Conservation (phyloP, 2,888 invertebrate genomes). For the Antheraea yamamai region DNA sequence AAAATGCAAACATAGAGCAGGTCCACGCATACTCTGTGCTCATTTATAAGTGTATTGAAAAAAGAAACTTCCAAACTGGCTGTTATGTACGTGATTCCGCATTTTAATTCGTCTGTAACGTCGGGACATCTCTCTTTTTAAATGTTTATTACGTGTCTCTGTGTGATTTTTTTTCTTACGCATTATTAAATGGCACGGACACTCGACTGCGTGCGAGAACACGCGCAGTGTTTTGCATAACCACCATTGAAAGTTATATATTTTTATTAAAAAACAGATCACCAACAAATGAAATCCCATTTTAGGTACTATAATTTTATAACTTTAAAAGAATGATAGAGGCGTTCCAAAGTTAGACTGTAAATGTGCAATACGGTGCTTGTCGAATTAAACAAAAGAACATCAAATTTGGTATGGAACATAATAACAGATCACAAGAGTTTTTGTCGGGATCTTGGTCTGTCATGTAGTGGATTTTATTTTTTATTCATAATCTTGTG, state of each 20-base stretch:
- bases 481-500: too few relatives aligned
- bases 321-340: too few relatives aligned
- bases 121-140: slow-evolving; percentile 65
- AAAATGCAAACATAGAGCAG: slow-evolving; percentile 43
- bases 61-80: slow-evolving; percentile 60
- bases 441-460: too few relatives aligned
- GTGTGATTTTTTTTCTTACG: slow-evolving; percentile 46
- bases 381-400: too few relatives aligned
- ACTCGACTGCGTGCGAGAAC: slow-evolving; percentile 51
- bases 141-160: slow-evolving; percentile 59
- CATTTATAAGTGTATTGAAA: slow-evolving; percentile 70
- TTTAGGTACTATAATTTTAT: too few relatives aligned
- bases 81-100: slow-evolving; percentile 78
- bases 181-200: slow-evolving; percentile 50
- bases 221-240: slow-evolving; percentile 48
- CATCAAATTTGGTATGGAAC: too few relatives aligned
- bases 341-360: too few relatives aligned
- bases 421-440: too few relatives aligned
- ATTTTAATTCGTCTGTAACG: slow-evolving; percentile 75
- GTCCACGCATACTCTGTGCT: slow-evolving; percentile 53
- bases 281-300: too few relatives aligned
- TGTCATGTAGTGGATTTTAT: too few relatives aligned
- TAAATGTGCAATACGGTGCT: too few relatives aligned
- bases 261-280: not conserved
- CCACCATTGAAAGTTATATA: not conserved